phyloP scores from a whole-genome alignment of 1,140 invertebrate genomes.

The Eumaeus atala region DNA sequence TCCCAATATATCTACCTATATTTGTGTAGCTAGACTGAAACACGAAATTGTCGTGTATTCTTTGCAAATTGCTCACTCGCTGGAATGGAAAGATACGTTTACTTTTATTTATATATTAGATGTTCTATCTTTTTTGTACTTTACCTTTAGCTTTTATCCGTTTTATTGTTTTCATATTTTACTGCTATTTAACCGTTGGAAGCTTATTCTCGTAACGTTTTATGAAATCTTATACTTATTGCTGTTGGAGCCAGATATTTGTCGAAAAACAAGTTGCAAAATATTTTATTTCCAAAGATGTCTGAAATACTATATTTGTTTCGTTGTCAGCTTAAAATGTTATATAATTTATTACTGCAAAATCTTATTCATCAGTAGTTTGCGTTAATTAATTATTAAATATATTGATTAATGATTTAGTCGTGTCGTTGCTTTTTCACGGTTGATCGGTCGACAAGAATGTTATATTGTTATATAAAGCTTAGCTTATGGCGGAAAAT shows the following conservation, averaged over 20 bases:
- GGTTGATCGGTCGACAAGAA: no score
- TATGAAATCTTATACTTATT: conserved; percentile 10
- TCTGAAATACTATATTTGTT: neutral
- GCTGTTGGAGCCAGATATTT: conserved; percentile 2
- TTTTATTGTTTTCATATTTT: conserved; percentile 14
- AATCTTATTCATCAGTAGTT: no score
- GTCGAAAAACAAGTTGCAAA: conserved; percentile 4
- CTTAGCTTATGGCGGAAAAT: no score
- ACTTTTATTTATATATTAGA: conserved; percentile 17
- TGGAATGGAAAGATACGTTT: conserved; percentile 14
- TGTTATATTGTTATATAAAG: no score
- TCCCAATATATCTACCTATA: conserved; percentile 13
- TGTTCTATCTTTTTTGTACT: conserved; percentile 9
- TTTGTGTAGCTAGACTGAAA: conserved; percentile 10
- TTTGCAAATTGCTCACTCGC: conserved; percentile 20
- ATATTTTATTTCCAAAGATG: neutral
- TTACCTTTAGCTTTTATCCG: neutral
- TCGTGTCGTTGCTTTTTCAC: no score
- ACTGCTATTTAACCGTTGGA: conserved; percentile 10
- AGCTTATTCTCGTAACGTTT: conserved; percentile 2
- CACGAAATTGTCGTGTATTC: conserved; percentile 18
- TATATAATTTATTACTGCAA: no score
- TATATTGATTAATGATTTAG: no score
- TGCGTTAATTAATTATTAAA: no score
- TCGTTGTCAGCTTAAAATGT: no score